A percentile compares a stretch with the other conserved stretches of the same genome.
Evolutionary conservation across 2,888 invertebrate genomes (phyloP).

Genomic region (Salticus scenicus): DNA sequence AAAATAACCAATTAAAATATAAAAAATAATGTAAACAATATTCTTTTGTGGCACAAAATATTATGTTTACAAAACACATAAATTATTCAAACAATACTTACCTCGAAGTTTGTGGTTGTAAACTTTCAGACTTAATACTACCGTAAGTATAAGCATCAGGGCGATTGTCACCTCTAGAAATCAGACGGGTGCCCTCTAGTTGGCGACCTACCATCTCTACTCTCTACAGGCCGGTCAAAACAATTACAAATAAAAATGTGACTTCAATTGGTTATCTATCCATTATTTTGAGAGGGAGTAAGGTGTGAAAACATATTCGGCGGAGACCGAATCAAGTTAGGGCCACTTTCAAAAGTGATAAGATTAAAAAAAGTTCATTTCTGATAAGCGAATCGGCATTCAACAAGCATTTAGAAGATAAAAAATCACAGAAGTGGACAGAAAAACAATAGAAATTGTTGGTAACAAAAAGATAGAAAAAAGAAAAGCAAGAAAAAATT

Average conservation of each 20-base stretch:
- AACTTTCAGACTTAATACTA: constrained; percentile 43
- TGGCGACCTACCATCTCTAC: constrained; percentile 11
- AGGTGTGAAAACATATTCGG: background rate
- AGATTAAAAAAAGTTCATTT: background rate
- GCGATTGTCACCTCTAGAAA: constrained; percentile 29
- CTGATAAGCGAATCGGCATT: too few species aligned
- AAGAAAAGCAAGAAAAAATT: too few species aligned
- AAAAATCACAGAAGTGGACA: too few species aligned
- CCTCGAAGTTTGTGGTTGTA: background rate
- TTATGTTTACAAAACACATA: too few species aligned
- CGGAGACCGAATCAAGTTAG: background rate
- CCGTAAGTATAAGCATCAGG: constrained; percentile 43
- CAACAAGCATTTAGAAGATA: too few species aligned
- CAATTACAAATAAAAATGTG: background rate
- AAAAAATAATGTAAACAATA: too few species aligned
- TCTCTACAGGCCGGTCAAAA: background rate
- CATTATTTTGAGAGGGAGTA: background rate
- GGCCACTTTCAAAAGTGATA: background rate
- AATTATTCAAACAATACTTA: too few species aligned
- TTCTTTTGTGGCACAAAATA: too few species aligned
- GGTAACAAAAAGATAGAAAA: too few species aligned
- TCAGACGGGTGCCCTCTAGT: constrained; percentile 49
- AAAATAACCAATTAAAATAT: too few species aligned
- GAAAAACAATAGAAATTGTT: too few species aligned
- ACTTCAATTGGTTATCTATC: background rate